Evolutionary conservation across 2,797 vertebrate species (phyloP).

Genomic region (Phoxinus dragarum): DNA sequence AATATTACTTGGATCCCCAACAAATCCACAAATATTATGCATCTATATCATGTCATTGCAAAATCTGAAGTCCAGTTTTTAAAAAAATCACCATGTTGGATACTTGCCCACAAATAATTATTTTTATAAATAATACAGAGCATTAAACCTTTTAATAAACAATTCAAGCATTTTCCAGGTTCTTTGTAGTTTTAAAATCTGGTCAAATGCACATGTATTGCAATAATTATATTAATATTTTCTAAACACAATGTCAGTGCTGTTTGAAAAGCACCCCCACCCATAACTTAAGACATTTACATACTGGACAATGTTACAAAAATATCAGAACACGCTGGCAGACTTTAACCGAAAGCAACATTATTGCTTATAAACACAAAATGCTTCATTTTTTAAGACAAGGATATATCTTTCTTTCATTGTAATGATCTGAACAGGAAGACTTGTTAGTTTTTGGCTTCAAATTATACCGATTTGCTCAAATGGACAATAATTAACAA

Average conservation of each 20-base stretch:
- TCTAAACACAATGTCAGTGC: not conserved
- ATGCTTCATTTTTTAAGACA: not conserved
- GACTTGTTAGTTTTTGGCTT: not conserved
- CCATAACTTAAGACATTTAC: not conserved
- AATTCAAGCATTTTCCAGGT: conserved; percentile 85
- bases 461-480: not conserved
- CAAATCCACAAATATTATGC: not conserved
- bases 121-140: conserved; percentile 32
- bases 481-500: not conserved
- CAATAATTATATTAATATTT: not conserved
- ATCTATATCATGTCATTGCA: not conserved
- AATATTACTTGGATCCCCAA: not conserved
- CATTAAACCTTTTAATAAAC: conserved; percentile 62
- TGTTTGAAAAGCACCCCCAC: not conserved
- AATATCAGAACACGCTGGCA: not conserved
- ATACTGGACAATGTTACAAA: not conserved
- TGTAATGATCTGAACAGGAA: not conserved
- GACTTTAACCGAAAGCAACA: not conserved
- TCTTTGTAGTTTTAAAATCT: conserved; percentile 64
- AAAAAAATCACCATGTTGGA: conserved; percentile 5
- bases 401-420: not conserved
- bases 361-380: not conserved
- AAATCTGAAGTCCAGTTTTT: conserved; percentile 19
- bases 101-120: not conserved
- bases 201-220: conserved; percentile 20